phyloP scores from a whole-genome alignment of 2,888 invertebrate species.

The Mesochorus sp. region DNA sequence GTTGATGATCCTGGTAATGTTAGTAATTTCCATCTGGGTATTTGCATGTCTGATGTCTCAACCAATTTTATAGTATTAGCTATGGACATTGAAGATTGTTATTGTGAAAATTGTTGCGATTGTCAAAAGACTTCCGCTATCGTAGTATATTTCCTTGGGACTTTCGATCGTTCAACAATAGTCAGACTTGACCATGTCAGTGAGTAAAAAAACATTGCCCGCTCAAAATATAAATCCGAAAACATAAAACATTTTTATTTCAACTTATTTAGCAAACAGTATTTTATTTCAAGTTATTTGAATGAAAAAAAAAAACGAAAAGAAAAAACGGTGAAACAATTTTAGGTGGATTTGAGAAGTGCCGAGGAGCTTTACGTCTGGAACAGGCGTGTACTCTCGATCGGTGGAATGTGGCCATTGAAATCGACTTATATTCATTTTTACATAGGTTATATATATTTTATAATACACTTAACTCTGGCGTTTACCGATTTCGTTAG shows the following conservation, averaged over 20 bases:
- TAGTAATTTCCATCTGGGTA: not conserved
- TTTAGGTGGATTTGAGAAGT: constrained; percentile 17
- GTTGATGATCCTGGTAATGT: not conserved
- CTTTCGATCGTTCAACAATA: not conserved
- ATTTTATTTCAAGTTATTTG: not conserved
- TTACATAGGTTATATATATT: constrained; percentile 41
- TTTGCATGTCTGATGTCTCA: not conserved
- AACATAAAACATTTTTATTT: not conserved
- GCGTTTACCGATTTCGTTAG: constrained; percentile 53
- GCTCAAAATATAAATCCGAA: not conserved
- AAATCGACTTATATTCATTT: constrained; percentile 16
- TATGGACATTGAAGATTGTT: not conserved
- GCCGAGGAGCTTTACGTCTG: not conserved
- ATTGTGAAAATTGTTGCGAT: not conserved
- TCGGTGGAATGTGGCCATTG: constrained; percentile 27
- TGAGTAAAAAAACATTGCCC: not conserved
- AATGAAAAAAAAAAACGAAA: not conserved
- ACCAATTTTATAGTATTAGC: not conserved
- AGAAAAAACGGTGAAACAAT: not conserved
- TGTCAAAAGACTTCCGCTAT: not conserved
- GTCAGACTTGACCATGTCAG: not conserved
- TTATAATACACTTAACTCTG: constrained; percentile 51
- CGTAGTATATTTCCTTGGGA: no score
- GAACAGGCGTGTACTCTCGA: constrained; percentile 14
- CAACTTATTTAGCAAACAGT: not conserved